These are phyloP conservation scores for Phenganax subtilis DNA, from an alignment of 92 coral and sea anemone genomes.

Conservation along the genomic window DNA sequence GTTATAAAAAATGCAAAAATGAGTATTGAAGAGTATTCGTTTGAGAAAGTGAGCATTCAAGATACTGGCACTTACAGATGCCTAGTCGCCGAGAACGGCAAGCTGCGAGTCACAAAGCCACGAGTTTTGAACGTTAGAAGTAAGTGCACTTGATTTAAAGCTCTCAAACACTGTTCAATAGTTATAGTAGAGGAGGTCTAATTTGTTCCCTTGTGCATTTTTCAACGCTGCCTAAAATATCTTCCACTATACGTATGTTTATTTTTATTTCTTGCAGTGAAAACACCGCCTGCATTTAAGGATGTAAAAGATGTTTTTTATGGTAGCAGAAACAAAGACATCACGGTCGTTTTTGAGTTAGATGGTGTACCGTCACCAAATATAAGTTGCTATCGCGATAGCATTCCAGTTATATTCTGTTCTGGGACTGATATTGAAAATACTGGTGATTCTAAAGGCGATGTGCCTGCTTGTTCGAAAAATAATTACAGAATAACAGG, in stretches of 20 bases:
- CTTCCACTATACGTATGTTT: background rate
- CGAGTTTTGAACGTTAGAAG: background rate
- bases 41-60: background rate
- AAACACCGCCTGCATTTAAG: constrained; percentile 6
- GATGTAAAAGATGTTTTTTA: constrained; percentile 3
- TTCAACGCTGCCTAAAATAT: too few species aligned
- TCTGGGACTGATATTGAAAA: background rate
- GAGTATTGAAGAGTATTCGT: background rate
- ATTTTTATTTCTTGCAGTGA: background rate
- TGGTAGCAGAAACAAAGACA: background rate
- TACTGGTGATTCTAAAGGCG: background rate
- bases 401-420: background rate
- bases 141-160: background rate
- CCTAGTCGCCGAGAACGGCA: background rate
- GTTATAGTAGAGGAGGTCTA: too few species aligned
- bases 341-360: background rate
- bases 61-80: constrained; percentile 7
- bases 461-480: background rate
- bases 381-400: constrained; percentile 9
- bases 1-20: background rate
- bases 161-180: background rate
- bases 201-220: too few species aligned
- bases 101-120: background rate
- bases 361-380: constrained; percentile 6
- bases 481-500: constrained; percentile 10